Conservation (phyloP, 2,888 invertebrate species). For the Cerastoderma edule region DNA sequence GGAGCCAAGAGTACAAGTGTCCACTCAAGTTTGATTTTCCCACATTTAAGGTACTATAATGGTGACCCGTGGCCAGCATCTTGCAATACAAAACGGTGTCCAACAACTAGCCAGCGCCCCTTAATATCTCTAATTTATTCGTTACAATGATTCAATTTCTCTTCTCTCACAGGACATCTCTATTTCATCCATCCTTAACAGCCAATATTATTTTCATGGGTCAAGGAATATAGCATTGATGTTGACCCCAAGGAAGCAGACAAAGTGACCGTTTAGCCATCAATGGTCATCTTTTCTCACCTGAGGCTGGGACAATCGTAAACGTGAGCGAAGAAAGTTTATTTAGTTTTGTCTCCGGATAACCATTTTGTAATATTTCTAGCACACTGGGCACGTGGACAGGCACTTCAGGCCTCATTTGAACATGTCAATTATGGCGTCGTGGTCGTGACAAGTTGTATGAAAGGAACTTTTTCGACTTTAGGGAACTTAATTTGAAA, state of each 20-base stretch:
- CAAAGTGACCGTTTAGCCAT: constrained; percentile 53
- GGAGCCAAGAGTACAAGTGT: constrained; percentile 35
- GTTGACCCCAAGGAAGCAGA: constrained; percentile 42
- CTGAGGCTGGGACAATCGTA: constrained; percentile 23
- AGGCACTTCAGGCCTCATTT: constrained; percentile 43
- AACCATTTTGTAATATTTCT: constrained; percentile 48
- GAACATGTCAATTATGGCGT: constrained; percentile 36
- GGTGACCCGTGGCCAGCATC: constrained; percentile 23
- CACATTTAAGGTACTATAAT: constrained; percentile 47
- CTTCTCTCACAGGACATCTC: constrained; percentile 8
- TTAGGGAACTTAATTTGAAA: constrained; percentile 15
- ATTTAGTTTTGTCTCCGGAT: constrained; percentile 22
- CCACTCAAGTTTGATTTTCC: constrained; percentile 52
- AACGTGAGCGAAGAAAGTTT: constrained; percentile 29
- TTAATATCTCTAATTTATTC: constrained; percentile 53
- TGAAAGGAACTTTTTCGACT: constrained; percentile 9
- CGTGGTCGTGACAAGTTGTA: constrained; percentile 22
- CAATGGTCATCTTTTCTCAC: constrained; percentile 41
- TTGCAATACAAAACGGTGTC: background rate
- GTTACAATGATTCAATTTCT: constrained; percentile 31
- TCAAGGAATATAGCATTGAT: constrained; percentile 47
- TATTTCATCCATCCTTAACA: constrained; percentile 9
- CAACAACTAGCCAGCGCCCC: background rate
- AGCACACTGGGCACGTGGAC: constrained; percentile 41
- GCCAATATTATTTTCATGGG: constrained; percentile 23